Conservation (phyloP, 2,888 invertebrate species). For the Prosopocoilus inquinatus region DNA sequence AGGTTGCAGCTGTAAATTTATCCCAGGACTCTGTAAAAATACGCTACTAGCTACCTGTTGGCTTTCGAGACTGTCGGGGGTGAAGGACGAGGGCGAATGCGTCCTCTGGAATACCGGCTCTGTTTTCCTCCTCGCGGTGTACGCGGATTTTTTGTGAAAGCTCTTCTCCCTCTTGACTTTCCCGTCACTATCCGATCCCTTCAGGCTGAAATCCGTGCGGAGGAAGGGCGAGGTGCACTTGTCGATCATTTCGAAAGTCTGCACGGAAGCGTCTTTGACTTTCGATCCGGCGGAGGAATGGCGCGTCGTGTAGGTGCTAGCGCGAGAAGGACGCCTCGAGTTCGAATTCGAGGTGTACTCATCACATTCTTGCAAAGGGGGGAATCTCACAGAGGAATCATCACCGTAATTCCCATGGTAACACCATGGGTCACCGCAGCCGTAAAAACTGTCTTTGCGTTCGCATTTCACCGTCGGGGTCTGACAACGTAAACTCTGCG, state of each 20-base stretch:
- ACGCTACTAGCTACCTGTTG: slow-evolving; percentile 29
- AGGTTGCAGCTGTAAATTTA: slow-evolving; percentile 16
- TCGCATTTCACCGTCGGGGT: slow-evolving; percentile 42
- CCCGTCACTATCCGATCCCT: slow-evolving; percentile 20
- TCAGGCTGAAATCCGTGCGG: slow-evolving; percentile 31
- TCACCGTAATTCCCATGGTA: slow-evolving; percentile 43
- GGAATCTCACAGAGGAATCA: slow-evolving; percentile 38
- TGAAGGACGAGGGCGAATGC: slow-evolving; percentile 38
- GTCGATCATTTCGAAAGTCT: slow-evolving; percentile 53
- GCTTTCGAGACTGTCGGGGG: slow-evolving; percentile 46
- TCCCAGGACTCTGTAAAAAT: slow-evolving; percentile 13
- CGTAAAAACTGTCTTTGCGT: slow-evolving; percentile 32
- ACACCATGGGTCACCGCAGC: slow-evolving; percentile 53
- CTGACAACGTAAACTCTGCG: slow-evolving; percentile 50
- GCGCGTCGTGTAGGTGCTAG: slow-evolving; percentile 44
- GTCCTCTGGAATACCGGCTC: slow-evolving; percentile 37
- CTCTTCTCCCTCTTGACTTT: slow-evolving; percentile 24
- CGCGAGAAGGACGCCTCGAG: slow-evolving; percentile 34
- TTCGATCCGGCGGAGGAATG: slow-evolving; percentile 31
- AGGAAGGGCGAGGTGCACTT: slow-evolving; percentile 49
- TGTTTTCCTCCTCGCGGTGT: slow-evolving; percentile 33
- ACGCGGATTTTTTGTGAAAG: slow-evolving; percentile 28
- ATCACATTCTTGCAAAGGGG: slow-evolving; percentile 50
- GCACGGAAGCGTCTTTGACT: slow-evolving; percentile 54
- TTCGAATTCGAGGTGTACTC: slow-evolving; percentile 45